Evolutionary conservation across 64 coral and sea anemone species (phyloP).

Genomic region (Actinia tenebrosa): DNA sequence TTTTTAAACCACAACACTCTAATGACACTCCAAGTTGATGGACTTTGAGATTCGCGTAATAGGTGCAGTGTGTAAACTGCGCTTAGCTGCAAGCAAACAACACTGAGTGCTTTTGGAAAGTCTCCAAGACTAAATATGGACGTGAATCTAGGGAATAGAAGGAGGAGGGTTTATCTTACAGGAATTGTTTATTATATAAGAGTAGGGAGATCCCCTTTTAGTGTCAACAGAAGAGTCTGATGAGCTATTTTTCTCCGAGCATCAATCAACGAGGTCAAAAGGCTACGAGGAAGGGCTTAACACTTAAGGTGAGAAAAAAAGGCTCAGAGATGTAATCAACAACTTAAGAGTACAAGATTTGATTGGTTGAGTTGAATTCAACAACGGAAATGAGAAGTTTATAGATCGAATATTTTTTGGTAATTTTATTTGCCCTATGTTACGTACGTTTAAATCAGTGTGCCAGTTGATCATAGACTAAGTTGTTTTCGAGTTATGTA

Average conservation of each 20-base stretch:
- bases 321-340: neutral
- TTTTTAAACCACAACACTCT: neutral
- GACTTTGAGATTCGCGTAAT: neutral
- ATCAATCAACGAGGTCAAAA: neutral
- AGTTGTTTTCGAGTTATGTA: no score
- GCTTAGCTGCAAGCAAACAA: neutral
- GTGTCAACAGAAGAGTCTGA: neutral
- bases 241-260: neutral
- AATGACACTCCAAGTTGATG: neutral
- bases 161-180: neutral
- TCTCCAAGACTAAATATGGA: conserved; percentile 1
- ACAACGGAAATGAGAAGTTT: neutral
- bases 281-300: neutral
- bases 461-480: no score
- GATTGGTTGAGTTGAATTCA: neutral
- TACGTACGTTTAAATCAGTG: no score
- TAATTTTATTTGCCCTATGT: no score
- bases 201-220: neutral
- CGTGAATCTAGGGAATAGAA: neutral
- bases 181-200: neutral
- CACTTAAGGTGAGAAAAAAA: neutral
- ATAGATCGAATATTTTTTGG: neutral
- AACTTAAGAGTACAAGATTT: neutral
- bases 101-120: neutral
- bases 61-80: neutral